Conservation (phyloP, 2,797 vertebrate species). For the Diglossa cyanea region DNA sequence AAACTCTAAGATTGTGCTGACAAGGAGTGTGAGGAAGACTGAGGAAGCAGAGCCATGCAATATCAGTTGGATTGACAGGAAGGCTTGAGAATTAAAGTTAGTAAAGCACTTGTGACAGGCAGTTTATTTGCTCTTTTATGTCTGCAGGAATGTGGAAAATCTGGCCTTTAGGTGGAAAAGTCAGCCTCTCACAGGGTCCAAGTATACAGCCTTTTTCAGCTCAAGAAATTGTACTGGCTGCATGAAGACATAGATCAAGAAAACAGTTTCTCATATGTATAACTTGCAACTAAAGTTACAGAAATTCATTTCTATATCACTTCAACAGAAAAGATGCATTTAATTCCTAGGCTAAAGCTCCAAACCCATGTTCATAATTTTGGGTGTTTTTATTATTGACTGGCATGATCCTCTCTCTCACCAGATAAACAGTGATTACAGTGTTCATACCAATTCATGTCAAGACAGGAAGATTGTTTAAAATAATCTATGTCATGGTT, state of each 20-base stretch:
- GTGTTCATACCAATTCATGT: not conserved
- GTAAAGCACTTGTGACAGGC: not conserved
- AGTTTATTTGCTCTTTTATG: not conserved
- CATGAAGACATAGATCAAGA: not conserved
- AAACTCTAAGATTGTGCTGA: not conserved
- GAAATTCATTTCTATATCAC: not conserved
- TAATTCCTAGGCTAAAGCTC: not conserved
- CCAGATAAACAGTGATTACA: not conserved
- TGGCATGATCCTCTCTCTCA: not conserved
- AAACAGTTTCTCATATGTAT: not conserved
- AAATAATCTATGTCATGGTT: not conserved
- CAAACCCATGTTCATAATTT: not conserved
- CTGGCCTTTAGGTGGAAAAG: not conserved
- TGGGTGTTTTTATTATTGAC: not conserved
- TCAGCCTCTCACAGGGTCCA: not conserved
- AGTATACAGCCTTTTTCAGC: not conserved
- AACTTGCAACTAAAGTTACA: not conserved
- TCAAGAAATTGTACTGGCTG: not conserved
- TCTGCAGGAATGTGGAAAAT: not conserved
- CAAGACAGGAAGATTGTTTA: slow-evolving; percentile 11
- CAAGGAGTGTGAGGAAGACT: not conserved
- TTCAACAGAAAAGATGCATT: not conserved
- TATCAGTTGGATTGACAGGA: not conserved
- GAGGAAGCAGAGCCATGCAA: not conserved
- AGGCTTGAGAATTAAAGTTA: not conserved